phyloP scores from a whole-genome alignment of 2,888 invertebrate species.

The Dichetophora obliterata region DNA sequence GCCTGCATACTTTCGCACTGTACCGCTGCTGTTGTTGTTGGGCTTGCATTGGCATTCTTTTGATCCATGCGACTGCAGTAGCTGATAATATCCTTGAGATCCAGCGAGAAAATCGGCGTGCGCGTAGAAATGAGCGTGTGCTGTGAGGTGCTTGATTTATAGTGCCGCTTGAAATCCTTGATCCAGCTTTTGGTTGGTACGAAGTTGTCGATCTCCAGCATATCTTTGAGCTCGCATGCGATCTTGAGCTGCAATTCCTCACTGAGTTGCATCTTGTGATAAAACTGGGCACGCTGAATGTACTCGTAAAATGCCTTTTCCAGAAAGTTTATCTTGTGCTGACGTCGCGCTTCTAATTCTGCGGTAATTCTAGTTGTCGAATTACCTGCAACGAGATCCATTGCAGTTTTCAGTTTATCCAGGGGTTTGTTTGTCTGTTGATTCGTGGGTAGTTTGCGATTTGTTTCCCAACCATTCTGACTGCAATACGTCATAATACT shows the following conservation, averaged over 20 bases:
- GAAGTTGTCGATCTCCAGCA: constrained; percentile 62
- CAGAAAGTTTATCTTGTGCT: constrained; percentile 62
- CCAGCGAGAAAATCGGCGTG: constrained; percentile 58
- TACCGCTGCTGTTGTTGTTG: background rate
- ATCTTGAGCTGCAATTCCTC: constrained; percentile 54
- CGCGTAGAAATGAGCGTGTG: constrained; percentile 47
- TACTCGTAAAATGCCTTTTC: constrained; percentile 64
- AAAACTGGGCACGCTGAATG: constrained; percentile 61
- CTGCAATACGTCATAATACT: constrained; percentile 63
- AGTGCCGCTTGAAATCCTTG: constrained; percentile 55
- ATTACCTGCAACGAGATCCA: too few relatives aligned
- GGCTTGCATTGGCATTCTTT: constrained; percentile 48
- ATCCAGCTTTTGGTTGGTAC: constrained; percentile 61
- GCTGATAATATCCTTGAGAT: constrained; percentile 62
- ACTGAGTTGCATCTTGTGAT: constrained; percentile 56
- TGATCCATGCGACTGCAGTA: constrained; percentile 60
- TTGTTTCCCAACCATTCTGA: constrained; percentile 10
- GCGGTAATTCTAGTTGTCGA: constrained; percentile 56
- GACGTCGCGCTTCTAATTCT: constrained; percentile 57
- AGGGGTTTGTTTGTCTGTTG: constrained; percentile 40
- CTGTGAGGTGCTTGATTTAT: constrained; percentile 51
- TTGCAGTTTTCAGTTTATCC: constrained; percentile 56
- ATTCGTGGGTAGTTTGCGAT: background rate
- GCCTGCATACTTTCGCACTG: too few relatives aligned
- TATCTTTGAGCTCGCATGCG: constrained; percentile 58